Evolutionary conservation across 1,140 invertebrate species (phyloP).

Genomic region (Ceratina japonica): DNA sequence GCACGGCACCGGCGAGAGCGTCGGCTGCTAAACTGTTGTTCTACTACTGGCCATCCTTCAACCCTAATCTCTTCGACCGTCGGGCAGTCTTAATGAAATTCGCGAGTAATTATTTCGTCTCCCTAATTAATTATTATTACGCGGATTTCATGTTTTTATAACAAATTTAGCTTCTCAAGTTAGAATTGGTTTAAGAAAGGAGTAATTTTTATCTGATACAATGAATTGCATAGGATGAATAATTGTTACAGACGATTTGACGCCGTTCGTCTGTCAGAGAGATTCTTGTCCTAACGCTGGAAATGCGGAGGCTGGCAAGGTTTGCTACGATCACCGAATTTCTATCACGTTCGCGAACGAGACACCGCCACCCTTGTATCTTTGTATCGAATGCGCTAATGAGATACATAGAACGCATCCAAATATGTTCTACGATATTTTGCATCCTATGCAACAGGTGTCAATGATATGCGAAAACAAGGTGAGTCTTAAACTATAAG

Average conservation of each 20-base stretch:
- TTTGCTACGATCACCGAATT: slow-evolving; percentile 93
- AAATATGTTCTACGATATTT: slow-evolving; percentile 93
- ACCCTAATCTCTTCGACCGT: slow-evolving; percentile 94
- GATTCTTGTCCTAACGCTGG: slow-evolving; percentile 91
- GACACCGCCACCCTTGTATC: slow-evolving; percentile 95
- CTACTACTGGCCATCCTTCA: slow-evolving; percentile 99
- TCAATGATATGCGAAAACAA: slow-evolving; percentile 98
- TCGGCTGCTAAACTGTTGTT: slow-evolving; percentile 98
- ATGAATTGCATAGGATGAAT: background rate
- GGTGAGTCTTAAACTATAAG: slow-evolving; percentile 79
- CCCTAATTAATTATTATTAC: background rate
- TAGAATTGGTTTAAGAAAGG: background rate
- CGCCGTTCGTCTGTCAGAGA: slow-evolving; percentile 90
- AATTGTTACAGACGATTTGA: slow-evolving; percentile 81
- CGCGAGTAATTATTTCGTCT: slow-evolving; percentile 88
- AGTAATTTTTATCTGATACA: background rate
- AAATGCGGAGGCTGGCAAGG: slow-evolving; percentile 93
- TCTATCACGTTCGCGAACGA: slow-evolving; percentile 90
- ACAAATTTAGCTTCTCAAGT: background rate
- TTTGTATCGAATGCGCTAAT: slow-evolving; percentile 98
- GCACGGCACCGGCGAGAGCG: slow-evolving; percentile 92
- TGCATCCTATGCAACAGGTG: slow-evolving; percentile 96
- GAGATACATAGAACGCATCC: slow-evolving; percentile 91
- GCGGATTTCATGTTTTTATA: no score
- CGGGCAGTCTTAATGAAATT: slow-evolving; percentile 94